These are phyloP conservation scores for Cheirogaleus major DNA, from an alignment of 2,797 vertebrate species.

Conservation along the genomic window DNA sequence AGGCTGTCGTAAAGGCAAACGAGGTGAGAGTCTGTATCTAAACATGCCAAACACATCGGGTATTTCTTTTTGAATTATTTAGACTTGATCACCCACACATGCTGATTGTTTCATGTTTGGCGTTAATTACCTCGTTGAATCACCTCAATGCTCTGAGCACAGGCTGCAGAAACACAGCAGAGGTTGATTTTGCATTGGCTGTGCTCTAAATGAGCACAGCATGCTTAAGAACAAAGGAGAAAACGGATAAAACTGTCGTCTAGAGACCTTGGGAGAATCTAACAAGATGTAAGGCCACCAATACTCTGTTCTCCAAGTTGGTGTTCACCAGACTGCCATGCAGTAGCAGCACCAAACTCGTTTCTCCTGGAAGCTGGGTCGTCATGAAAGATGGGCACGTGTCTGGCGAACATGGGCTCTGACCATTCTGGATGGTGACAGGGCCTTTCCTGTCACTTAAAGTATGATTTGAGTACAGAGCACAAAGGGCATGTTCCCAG, in stretches of 20 bases:
- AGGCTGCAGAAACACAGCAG: neutral
- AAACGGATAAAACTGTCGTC: neutral
- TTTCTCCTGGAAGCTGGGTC: neutral
- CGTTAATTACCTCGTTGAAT: slow-evolving; percentile 40
- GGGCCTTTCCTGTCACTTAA: neutral
- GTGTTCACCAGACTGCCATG: neutral
- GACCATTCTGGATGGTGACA: neutral
- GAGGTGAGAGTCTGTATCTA: slow-evolving; percentile 11
- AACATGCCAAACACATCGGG: slow-evolving; percentile 8
- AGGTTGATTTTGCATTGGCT: neutral
- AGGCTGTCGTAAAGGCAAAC: neutral
- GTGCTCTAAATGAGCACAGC: neutral
- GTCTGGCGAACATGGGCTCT: neutral
- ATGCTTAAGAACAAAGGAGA: neutral
- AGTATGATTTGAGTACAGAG: neutral
- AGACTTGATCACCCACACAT: slow-evolving; percentile 30
- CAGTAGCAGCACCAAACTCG: neutral
- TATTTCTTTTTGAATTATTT: slow-evolving; percentile 23
- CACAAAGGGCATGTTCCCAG: neutral
- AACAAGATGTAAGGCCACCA: neutral
- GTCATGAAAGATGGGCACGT: neutral
- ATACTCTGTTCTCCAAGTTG: neutral
- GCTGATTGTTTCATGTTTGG: neutral
- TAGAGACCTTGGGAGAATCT: neutral
- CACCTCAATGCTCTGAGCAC: neutral